Evolutionary conservation across 2,113 vertebrate species (phyloP).

Genomic region (Oxyruncus cristatus): DNA sequence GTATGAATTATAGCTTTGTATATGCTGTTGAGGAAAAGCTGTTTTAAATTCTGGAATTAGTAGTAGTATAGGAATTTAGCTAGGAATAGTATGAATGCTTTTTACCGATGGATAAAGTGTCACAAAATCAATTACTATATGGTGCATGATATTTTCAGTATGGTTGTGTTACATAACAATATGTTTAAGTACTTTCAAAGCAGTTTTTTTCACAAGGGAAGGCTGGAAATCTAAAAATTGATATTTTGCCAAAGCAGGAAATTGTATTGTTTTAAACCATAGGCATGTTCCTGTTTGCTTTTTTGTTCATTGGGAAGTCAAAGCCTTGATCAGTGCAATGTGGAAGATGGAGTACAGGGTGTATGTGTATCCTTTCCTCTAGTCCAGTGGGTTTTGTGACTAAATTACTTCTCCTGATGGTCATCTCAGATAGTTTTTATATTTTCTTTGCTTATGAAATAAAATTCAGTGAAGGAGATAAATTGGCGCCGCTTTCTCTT

Average conservation of each 20-base stretch:
- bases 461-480: not conserved
- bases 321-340: not conserved
- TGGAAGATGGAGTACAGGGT: not conserved
- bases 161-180: not conserved
- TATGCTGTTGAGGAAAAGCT: not conserved
- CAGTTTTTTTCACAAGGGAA: not conserved
- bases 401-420: not conserved
- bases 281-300: not conserved
- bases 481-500: not conserved
- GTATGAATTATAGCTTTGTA: not conserved
- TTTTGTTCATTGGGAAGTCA: not conserved
- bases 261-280: not conserved
- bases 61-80: not conserved
- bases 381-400: not conserved
- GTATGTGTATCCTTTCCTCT: not conserved
- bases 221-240: not conserved
- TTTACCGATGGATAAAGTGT: not conserved
- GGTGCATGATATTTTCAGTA: not conserved
- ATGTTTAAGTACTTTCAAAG: not conserved
- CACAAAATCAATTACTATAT: not conserved
- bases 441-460: not conserved
- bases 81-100: not conserved
- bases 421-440: not conserved
- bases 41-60: not conserved
- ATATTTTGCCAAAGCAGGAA: not conserved